Percentiles rank a stretch among this genome's conserved stretches.
phyloP scores from a whole-genome alignment of 2,797 vertebrate species.

The Champsocephalus esox region DNA sequence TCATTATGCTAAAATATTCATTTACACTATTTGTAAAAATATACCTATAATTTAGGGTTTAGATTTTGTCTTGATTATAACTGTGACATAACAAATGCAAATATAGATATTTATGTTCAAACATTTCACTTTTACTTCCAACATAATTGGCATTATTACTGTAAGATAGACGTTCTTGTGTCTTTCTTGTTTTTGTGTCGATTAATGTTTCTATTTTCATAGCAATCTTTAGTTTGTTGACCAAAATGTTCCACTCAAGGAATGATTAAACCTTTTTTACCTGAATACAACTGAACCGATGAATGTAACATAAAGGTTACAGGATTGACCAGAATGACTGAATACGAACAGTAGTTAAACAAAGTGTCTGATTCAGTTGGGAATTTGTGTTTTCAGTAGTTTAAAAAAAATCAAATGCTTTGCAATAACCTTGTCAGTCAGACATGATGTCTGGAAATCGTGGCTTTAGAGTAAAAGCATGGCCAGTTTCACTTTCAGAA shows the following conservation, averaged over 20 bases:
- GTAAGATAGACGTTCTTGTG: neutral
- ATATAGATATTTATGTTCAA: slow-evolving; percentile 4
- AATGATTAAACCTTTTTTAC: neutral
- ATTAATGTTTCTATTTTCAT: neutral
- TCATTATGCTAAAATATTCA: neutral
- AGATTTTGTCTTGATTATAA: neutral
- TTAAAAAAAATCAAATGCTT: slow-evolving; percentile 18
- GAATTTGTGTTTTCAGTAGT: slow-evolving; percentile 5
- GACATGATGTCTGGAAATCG: slow-evolving; percentile 26
- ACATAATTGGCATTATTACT: neutral
- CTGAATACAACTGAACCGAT: neutral
- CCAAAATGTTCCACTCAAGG: neutral
- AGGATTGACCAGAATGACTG: neutral
- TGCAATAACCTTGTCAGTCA: slow-evolving; percentile 31
- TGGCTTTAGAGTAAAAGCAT: slow-evolving; percentile 18
- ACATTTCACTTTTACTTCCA: neutral
- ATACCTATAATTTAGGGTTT: neutral
- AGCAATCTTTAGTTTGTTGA: neutral
- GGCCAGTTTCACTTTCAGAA: slow-evolving; percentile 61
- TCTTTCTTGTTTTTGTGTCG: neutral
- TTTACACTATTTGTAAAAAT: slow-evolving; percentile 11
- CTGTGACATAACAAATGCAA: neutral
- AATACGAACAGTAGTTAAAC: neutral
- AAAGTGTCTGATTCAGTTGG: slow-evolving; percentile 18
- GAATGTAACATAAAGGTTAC: neutral